Evolutionary conservation across 2,888 invertebrate genomes (phyloP), one percentile per base, ranked within the genome.

Genomic region (Elysia crispata): DNA sequence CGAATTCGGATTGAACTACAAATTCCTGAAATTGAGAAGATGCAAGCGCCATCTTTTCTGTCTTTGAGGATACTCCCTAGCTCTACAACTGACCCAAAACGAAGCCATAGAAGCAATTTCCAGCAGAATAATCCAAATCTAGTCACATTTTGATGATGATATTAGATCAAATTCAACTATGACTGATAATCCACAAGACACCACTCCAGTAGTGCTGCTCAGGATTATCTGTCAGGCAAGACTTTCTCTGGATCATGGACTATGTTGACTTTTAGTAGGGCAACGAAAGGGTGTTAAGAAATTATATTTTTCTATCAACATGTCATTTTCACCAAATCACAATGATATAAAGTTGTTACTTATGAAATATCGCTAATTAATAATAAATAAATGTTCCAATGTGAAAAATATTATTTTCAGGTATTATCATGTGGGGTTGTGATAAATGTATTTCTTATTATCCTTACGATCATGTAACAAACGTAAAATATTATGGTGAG

Each of bases 21-120:
- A 83, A 82, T 78, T 84, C 84, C 80, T 81, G 82, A 79, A 84
- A 83, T 54, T 82, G 83, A 79, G 83, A 79, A 76, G 82, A 66
- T 70, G 83, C 80, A 33, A 78, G 82, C 83, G 84, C 84, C 84
- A 84, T 84, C 73, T 84, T 82, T 77, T 78, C 64, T 79, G 49
- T 70, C 77, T 78, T 80, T 78, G 81, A 64, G 67, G 69, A 67
- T 74, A 76, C 80, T 81, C 76, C 72, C 64, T 73, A 73, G 67
- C 77, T 77, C 73, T 66, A 82, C 72, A 72, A 69, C 62, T 77
- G 66, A 49, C 57, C 79, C 54, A 74, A 74, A 74, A 69, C 77
- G 77, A 74, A 76, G 79, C 82, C 82, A 82, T 82, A 79, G 79
- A 79, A 82, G 62, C 28, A 64, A 67, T 33, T 70, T 75, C 50